A percentile compares a stretch with the other conserved stretches of the same genome.
These are phyloP conservation scores for Electrophaes corylata DNA, from an alignment of 2,888 invertebrate genomes.

Conservation along the genomic window DNA sequence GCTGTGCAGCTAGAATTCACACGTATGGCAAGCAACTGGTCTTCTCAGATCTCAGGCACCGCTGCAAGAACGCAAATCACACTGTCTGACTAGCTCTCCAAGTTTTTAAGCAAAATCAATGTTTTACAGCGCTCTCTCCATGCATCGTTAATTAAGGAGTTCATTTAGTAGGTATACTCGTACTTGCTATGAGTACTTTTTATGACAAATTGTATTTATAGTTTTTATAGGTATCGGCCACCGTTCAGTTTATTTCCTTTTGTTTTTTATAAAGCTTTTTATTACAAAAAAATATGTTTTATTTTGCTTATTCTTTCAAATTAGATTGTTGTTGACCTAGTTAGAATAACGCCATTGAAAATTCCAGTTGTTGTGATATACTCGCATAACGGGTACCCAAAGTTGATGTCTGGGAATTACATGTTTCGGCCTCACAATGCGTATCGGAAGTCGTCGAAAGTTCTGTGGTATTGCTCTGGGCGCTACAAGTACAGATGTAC, in stretches of 20 bases:
- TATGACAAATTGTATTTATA: too few relatives aligned
- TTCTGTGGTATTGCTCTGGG: constrained; percentile 76
- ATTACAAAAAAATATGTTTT: constrained; percentile 1
- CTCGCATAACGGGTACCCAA: constrained; percentile 66
- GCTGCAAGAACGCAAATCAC: constrained; percentile 56
- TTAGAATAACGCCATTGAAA: constrained; percentile 22
- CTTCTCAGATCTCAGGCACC: constrained; percentile 68
- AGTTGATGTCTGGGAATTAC: constrained; percentile 67
- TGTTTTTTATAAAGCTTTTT: constrained; percentile 2
- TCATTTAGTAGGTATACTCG: too few relatives aligned
- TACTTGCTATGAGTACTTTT: too few relatives aligned
- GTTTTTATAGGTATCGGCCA: constrained; percentile 5
- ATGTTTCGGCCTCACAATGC: constrained; percentile 75
- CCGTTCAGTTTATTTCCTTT: constrained; percentile 1
- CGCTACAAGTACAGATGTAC: constrained; percentile 65
- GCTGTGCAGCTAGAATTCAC: constrained; percentile 74
- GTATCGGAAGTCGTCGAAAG: constrained; percentile 70
- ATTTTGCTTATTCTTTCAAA: constrained; percentile 1
- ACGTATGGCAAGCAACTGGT: constrained; percentile 70
- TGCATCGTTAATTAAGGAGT: constrained; percentile 2
- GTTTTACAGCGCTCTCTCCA: constrained; percentile 15
- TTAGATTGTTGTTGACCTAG: neutral
- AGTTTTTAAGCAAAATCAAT: neutral
- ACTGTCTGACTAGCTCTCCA: constrained; percentile 53
- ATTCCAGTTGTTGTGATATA: constrained; percentile 40